Evolutionary conservation across 2,113 vertebrate genomes (phyloP), one percentile per base, ranked within the genome.

Genomic region (Odocoileus virginianus): DNA sequence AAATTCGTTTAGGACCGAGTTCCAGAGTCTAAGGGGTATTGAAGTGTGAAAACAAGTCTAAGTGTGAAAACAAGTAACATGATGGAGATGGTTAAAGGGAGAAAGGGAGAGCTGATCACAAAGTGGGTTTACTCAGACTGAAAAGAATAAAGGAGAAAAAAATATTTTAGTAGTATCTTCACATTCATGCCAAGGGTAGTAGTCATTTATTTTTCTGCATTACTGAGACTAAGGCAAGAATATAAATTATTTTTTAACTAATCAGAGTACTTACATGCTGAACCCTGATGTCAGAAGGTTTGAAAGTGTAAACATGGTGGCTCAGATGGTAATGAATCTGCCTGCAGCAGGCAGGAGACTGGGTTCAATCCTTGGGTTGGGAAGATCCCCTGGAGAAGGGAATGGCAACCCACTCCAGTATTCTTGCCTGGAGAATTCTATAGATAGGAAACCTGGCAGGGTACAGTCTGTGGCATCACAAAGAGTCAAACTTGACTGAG

Each of bases 1-100:
- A 95, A 96, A 93, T 67, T 90, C 86, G 58, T 83, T 93, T 84
- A 79, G 43, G n/a, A 54, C 64, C 47, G 28, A 94, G 30, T 47
- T 97, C 57, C 40, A 94, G 27, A 88, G 33, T 90, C 23, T 94
- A 60, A 93, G 50, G 8, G 14, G 54, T 83, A 76, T 76, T 54
- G 25, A 96, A 81, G 52, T 54, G 1, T 76, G 50, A 23, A 50
- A 94, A 64, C 12, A 90, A 88, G 52, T 58, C 8, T 67, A 61
- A 87, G 16, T 67, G 16, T 47, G 33, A 45, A 67, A 92, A 55
- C 36, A 61, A 64, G 40, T 61, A 64, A 27, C 50, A 27, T 74
- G 17, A 54, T 25, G 67, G 64, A 84, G 15, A 78, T 85, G 10
- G 30, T 82, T 85, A 96, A 83, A 58, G 58, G 43, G 45, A n/a